These are phyloP conservation scores for Crotalus horridus DNA, from an alignment of 2,113 vertebrate genomes.

Conservation along the genomic window DNA sequence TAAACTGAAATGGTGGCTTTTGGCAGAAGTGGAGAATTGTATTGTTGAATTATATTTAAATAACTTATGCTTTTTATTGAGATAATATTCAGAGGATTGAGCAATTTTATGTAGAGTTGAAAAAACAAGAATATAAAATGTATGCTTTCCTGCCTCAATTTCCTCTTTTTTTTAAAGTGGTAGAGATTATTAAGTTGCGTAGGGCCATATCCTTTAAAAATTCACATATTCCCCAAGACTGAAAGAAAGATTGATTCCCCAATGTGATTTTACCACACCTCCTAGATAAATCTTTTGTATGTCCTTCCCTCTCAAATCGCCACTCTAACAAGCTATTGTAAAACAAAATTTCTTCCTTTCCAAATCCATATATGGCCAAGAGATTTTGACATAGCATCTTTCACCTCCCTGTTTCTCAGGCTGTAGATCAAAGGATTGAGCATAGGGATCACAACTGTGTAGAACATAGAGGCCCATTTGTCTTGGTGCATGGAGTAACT, in stretches of 20 bases:
- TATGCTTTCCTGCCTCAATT: not conserved
- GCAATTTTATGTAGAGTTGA: not conserved
- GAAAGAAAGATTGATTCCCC: no score
- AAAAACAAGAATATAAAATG: not conserved
- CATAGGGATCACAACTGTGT: conserved; percentile 47
- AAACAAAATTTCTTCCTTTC: not conserved
- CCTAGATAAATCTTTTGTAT: not conserved
- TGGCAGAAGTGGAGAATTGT: not conserved
- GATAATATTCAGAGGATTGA: not conserved
- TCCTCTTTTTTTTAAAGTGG: not conserved
- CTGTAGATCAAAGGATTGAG: conserved; percentile 32
- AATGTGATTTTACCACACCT: not conserved
- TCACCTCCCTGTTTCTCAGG: conserved; percentile 43
- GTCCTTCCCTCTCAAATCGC: not conserved
- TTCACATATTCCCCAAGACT: not conserved
- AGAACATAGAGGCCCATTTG: conserved; percentile 22
- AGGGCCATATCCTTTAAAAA: not conserved
- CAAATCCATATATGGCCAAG: not conserved
- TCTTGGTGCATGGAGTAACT: not conserved
- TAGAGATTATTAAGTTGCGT: not conserved
- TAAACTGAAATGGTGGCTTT: not conserved
- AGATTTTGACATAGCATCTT: conserved; percentile 23
- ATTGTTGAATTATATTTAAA: not conserved
- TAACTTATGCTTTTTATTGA: not conserved
- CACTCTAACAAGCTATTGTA: not conserved